Percentiles rank a stretch among this genome's conserved stretches.
phyloP scores from a whole-genome alignment of 2,797 vertebrate species.

The Sebastes hopkinsi region DNA sequence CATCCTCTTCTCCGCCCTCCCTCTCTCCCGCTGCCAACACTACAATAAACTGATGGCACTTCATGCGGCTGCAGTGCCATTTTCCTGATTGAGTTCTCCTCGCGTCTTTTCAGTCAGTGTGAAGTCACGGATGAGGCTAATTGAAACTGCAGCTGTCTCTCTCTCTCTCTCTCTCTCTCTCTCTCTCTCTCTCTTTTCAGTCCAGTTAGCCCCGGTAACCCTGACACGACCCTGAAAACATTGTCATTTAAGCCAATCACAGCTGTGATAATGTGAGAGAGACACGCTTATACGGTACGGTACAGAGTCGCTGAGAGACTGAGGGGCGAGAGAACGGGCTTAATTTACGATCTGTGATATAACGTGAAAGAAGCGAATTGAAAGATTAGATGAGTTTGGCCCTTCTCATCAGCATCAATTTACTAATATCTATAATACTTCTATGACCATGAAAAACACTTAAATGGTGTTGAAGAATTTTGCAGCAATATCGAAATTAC shows the following conservation, averaged over 20 bases:
- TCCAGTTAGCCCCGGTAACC: not conserved
- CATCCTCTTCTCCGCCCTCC: accelerated
- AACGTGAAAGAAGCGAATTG: not conserved
- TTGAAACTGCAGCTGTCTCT: not conserved
- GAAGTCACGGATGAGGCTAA: not conserved
- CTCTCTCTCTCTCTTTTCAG: not conserved
- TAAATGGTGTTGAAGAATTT: not conserved
- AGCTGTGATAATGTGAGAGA: not conserved
- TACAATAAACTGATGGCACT: not conserved
- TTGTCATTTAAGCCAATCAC: not conserved
- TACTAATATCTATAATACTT: not conserved
- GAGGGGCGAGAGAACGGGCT: no score
- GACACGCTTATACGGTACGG: not conserved
- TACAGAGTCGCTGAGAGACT: not conserved
- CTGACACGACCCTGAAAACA: not conserved
- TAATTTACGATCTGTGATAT: no score
- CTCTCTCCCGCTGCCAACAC: not conserved
- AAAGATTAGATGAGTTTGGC: not conserved
- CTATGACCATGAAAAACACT: not conserved
- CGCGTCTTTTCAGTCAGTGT: not conserved
- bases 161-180: not conserved
- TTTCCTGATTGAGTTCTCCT: not conserved
- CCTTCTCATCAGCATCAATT: not conserved
- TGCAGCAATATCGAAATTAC: not conserved
- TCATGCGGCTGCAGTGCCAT: not conserved